Conservation (phyloP, 1,140 invertebrate genomes). For the Aethina tumida region DNA sequence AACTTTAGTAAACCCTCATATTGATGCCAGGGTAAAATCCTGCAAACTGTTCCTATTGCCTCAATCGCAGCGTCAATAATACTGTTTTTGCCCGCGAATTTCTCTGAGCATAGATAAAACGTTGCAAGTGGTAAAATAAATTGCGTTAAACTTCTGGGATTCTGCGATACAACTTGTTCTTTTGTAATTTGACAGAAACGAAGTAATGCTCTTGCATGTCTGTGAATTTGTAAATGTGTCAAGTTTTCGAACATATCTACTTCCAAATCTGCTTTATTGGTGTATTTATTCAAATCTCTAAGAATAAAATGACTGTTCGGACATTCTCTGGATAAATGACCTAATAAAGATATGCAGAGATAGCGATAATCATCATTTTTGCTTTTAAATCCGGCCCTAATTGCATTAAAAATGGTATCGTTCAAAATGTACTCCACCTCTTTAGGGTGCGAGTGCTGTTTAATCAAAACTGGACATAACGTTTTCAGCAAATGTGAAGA, state of each 20-base stretch:
- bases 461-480: constrained; percentile 48
- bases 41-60: constrained; percentile 62
- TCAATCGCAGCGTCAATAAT: constrained; percentile 78
- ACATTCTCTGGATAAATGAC: constrained; percentile 62
- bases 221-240: constrained; percentile 73
- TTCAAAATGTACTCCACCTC: constrained; percentile 58
- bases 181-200: constrained; percentile 53
- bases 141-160: constrained; percentile 61
- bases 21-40: constrained; percentile 73
- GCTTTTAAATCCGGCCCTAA: constrained; percentile 54
- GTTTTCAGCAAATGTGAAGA: constrained; percentile 63
- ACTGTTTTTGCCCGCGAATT: constrained; percentile 63
- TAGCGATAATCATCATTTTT: constrained; percentile 56
- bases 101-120: constrained; percentile 68
- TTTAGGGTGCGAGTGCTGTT: constrained; percentile 32
- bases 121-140: constrained; percentile 79
- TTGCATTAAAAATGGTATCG: constrained; percentile 57
- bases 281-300: constrained; percentile 60
- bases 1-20: constrained; percentile 72
- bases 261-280: constrained; percentile 67
- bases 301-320: constrained; percentile 56
- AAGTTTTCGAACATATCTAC: constrained; percentile 93
- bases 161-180: constrained; percentile 46
- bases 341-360: constrained; percentile 68
- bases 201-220: constrained; percentile 66